phyloP scores from a whole-genome alignment of 2,888 invertebrate genomes.

The Andrena bicolor region DNA sequence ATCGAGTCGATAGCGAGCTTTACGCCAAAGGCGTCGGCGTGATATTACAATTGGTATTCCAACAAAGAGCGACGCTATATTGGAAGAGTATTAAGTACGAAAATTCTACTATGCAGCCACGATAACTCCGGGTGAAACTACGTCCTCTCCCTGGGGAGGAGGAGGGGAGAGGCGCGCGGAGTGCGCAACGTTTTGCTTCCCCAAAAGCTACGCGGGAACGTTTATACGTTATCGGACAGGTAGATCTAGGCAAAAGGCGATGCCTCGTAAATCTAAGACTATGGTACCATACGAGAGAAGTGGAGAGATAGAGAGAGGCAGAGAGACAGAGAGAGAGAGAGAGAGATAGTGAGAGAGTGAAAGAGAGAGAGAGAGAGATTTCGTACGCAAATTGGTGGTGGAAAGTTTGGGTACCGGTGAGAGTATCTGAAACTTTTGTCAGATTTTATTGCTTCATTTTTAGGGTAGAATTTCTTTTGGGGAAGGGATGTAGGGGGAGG shows the following conservation, averaged over 20 bases:
- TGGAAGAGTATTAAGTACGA: slow-evolving; percentile 53
- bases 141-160: slow-evolving; percentile 52
- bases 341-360: slow-evolving; percentile 4
- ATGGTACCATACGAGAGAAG: slow-evolving; percentile 27
- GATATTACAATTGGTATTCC: slow-evolving; percentile 34
- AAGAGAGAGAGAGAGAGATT: slow-evolving; percentile 12
- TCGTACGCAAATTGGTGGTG: neutral
- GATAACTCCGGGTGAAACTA: slow-evolving; percentile 59
- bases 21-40: slow-evolving; percentile 29
- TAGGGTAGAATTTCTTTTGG: neutral
- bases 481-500: too few species aligned
- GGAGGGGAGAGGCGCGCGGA: neutral
- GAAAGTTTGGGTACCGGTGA: neutral
- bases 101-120: slow-evolving; percentile 55
- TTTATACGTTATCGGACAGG: slow-evolving; percentile 56
- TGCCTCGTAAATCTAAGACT: slow-evolving; percentile 60
- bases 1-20: slow-evolving; percentile 38
- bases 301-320: neutral
- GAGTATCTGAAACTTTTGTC: neutral
- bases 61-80: slow-evolving; percentile 22
- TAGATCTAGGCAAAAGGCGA: slow-evolving; percentile 60
- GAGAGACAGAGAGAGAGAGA: slow-evolving; percentile 2
- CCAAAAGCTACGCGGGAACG: slow-evolving; percentile 49
- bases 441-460: neutral
- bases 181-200: slow-evolving; percentile 45